These are phyloP conservation scores for Pheucticus melanocephalus DNA, from an alignment of 2,113 vertebrate genomes.

Conservation along the genomic window DNA sequence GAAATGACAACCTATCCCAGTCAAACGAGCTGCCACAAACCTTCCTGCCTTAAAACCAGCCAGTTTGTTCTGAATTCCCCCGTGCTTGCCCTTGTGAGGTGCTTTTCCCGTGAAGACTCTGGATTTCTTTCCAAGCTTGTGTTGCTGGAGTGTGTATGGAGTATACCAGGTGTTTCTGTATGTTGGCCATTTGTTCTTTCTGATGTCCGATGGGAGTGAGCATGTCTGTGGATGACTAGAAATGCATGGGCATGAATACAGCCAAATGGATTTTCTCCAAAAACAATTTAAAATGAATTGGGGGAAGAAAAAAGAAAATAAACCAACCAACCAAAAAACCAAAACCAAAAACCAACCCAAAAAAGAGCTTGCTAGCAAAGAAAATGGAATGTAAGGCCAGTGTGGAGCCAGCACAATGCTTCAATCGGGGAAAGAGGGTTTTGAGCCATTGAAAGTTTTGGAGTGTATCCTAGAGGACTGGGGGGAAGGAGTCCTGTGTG, in stretches of 20 bases:
- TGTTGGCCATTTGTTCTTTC: slow-evolving; percentile 75
- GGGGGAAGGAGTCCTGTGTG: slow-evolving; percentile 61
- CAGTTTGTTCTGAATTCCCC: not conserved
- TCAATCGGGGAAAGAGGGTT: slow-evolving; percentile 40
- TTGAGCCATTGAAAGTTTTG: slow-evolving; percentile 63
- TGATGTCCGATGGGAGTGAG: slow-evolving; percentile 70
- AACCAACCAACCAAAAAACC: rapidly evolving
- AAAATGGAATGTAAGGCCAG: slow-evolving; percentile 26
- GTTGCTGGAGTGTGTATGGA: slow-evolving; percentile 78
- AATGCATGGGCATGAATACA: slow-evolving; percentile 80
- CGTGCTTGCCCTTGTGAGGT: not conserved
- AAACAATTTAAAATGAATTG: slow-evolving; percentile 55
- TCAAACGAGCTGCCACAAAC: not conserved
- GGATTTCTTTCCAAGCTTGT: slow-evolving; percentile 75
- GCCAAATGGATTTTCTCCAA: slow-evolving; percentile 79
- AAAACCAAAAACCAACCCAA: not conserved
- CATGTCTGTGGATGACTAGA: slow-evolving; percentile 76
- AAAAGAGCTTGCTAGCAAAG: slow-evolving; percentile 23
- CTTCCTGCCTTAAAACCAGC: slow-evolving; percentile 41
- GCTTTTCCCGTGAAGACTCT: slow-evolving; percentile 68
- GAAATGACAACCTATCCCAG: not conserved
- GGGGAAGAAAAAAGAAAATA: not conserved
- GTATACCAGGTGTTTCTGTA: slow-evolving; percentile 72
- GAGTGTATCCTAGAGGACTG: slow-evolving; percentile 75
- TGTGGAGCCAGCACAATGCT: slow-evolving; percentile 12